Evolutionary conservation across 2,113 vertebrate species (phyloP).

Genomic region (Edolisoma coerulescens): DNA sequence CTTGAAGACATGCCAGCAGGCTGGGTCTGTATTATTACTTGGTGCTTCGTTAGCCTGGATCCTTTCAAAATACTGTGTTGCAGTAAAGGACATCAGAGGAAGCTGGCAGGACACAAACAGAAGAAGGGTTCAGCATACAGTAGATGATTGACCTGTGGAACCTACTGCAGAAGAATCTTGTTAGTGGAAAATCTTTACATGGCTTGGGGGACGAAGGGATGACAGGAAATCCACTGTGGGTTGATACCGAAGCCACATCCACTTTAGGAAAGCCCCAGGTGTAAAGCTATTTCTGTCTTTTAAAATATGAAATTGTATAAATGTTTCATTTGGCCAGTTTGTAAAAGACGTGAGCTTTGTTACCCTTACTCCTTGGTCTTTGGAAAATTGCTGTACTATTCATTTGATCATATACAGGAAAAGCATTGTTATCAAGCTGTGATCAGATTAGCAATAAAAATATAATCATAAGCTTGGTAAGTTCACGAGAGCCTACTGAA

Average conservation of each 20-base stretch:
- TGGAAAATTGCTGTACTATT: not conserved
- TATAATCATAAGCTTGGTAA: not conserved
- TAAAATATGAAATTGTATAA: not conserved
- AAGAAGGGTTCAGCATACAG: not conserved
- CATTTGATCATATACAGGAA: not conserved
- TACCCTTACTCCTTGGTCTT: not conserved
- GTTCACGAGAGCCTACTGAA: not conserved
- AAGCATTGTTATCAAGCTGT: not conserved
- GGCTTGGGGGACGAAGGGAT: not conserved
- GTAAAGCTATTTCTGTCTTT: not conserved
- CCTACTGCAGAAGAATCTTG: not conserved
- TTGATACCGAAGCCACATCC: not conserved
- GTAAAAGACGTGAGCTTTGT: not conserved
- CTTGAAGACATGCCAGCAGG: not conserved
- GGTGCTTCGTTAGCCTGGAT: not conserved
- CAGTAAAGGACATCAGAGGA: not conserved
- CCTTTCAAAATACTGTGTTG: not conserved
- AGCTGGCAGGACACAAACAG: not conserved
- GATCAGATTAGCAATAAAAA: not conserved
- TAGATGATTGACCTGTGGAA: not conserved
- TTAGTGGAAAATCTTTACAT: not conserved
- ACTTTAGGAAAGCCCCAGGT: not conserved
- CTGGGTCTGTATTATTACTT: not conserved
- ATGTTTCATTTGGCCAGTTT: not conserved
- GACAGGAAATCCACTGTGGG: not conserved